Percentiles rank a stretch among this genome's conserved stretches.
These are phyloP conservation scores for Campylomormyrus numenius DNA, from an alignment of 2,113 vertebrate genomes.

Conservation along the genomic window DNA sequence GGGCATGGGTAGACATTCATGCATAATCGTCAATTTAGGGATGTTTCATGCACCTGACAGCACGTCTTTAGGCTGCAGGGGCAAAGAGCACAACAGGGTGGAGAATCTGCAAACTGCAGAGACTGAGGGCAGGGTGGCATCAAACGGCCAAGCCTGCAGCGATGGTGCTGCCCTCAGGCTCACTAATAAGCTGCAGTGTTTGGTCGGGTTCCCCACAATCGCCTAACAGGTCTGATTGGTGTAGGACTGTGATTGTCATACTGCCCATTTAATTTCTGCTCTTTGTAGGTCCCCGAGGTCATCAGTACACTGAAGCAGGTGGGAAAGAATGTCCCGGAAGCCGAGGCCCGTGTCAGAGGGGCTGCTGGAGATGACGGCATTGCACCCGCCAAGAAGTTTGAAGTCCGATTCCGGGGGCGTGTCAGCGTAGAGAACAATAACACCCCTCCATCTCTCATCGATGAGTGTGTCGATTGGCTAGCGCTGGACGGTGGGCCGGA, in stretches of 20 bases:
- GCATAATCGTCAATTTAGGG: neutral
- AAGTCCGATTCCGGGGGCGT: constrained; percentile 88
- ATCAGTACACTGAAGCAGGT: constrained; percentile 88
- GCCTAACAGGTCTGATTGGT: neutral
- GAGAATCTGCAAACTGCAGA: neutral
- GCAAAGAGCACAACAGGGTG: neutral
- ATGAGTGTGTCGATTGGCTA: constrained; percentile 94
- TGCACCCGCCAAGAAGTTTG: constrained; percentile 86
- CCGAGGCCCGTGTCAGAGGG: constrained; percentile 42
- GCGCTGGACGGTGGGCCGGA: constrained; percentile 54
- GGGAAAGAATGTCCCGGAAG: constrained; percentile 70
- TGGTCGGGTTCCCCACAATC: neutral
- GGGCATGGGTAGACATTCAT: neutral
- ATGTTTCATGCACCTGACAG: neutral
- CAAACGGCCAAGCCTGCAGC: neutral
- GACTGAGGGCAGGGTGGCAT: neutral
- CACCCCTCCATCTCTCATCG: constrained; percentile 88
- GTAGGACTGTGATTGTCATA: neutral
- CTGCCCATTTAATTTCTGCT: neutral
- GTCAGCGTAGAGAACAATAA: constrained; percentile 88
- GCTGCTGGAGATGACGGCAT: constrained; percentile 59
- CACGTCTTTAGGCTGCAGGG: neutral
- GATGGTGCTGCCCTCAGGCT: neutral
- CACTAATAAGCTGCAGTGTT: neutral
- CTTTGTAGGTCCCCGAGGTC: constrained; percentile 82